A percentile compares a stretch with the other conserved stretches of the same genome.
These are phyloP conservation scores for Scolopax bukidnonensis DNA, from an alignment of 2,797 vertebrate species.

Conservation along the genomic window DNA sequence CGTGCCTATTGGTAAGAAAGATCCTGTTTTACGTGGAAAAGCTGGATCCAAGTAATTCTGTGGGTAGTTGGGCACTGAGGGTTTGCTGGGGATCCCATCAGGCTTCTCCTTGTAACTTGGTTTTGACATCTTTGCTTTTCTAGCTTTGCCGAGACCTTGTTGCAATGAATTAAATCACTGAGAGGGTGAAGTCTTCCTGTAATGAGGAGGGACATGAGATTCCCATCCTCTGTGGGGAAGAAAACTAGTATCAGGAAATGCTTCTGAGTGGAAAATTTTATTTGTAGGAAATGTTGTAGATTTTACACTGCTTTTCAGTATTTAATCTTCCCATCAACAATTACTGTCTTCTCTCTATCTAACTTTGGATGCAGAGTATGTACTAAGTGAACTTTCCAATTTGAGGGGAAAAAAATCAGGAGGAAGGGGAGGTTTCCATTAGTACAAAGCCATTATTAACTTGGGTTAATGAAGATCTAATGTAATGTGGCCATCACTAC, in stretches of 20 bases:
- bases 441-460: conserved; percentile 62
- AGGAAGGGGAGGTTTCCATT: conserved; percentile 54
- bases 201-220: not conserved
- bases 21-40: not conserved
- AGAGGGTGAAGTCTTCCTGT: not conserved
- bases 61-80: not conserved
- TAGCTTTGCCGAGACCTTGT: not conserved
- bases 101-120: not conserved
- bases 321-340: not conserved
- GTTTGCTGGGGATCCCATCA: not conserved
- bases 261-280: not conserved
- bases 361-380: not conserved
- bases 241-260: not conserved
- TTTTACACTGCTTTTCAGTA: not conserved
- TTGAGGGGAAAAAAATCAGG: not conserved
- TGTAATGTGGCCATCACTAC: conserved; percentile 58
- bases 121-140: not conserved
- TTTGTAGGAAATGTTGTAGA: not conserved
- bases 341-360: not conserved
- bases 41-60: too few relatives aligned
- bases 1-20: not conserved
- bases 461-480: conserved; percentile 71
- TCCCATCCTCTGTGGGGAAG: not conserved
- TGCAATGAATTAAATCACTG: not conserved
- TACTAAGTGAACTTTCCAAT: conserved; percentile 19